These are phyloP conservation scores for Gasteruption jaculator DNA, from an alignment of 2,888 invertebrate species.

Conservation along the genomic window DNA sequence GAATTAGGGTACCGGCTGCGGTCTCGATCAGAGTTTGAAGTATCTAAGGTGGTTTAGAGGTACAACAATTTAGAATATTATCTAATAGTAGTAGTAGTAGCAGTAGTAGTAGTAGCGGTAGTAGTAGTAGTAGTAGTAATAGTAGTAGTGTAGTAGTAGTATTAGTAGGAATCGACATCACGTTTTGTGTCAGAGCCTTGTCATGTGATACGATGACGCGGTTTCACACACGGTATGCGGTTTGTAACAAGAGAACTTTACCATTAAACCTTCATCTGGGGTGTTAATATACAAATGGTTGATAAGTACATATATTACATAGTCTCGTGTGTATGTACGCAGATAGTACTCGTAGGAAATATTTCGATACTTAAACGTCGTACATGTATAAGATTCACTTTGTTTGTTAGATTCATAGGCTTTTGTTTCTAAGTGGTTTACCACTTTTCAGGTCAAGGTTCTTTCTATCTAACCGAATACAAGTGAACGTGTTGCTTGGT, in stretches of 20 bases:
- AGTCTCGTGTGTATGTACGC: not conserved
- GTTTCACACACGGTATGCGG: not conserved
- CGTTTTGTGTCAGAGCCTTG: not conserved
- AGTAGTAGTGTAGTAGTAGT: not conserved
- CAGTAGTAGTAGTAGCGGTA: no score
- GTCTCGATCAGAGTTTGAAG: no score
- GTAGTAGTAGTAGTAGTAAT: no score
- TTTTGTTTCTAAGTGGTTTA: no score
- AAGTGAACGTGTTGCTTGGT: not conserved
- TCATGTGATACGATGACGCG: slow-evolving; percentile 3
- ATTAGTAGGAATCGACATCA: not conserved
- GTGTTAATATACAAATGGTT: slow-evolving; percentile 1
- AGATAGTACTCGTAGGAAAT: slow-evolving; percentile 1
- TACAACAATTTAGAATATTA: no score
- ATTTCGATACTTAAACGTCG: slow-evolving; percentile 3
- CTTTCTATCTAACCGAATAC: slow-evolving; percentile 1
- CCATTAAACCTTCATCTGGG: no score
- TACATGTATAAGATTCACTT: no score
- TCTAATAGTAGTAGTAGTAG: no score
- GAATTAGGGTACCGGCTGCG: no score
- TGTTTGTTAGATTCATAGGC: no score
- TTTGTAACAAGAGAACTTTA: slow-evolving; percentile 8
- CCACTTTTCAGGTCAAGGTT: slow-evolving; percentile 10
- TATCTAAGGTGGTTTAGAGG: no score
- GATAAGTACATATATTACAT: not conserved